phyloP scores from a whole-genome alignment of 2,113 vertebrate species.

The Hucho hucho region DNA sequence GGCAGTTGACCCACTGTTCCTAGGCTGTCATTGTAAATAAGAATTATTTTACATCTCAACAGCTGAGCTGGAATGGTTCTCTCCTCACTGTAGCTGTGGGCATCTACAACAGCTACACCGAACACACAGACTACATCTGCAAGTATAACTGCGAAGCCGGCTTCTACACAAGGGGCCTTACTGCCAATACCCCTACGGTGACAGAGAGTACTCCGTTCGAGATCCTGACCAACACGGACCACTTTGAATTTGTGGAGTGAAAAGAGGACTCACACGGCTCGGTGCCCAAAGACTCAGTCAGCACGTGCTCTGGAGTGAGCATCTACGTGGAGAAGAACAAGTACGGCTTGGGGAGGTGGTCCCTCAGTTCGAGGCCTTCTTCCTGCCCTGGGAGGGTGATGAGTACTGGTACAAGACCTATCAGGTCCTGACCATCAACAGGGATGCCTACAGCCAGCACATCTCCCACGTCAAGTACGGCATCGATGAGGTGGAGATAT shows the following conservation, averaged over 20 bases:
- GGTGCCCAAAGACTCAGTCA: slow-evolving; percentile 61
- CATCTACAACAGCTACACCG: slow-evolving; percentile 72
- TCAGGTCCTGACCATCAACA: slow-evolving; percentile 71
- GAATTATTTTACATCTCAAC: slow-evolving; percentile 29
- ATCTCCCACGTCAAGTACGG: slow-evolving; percentile 68
- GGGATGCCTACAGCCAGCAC: slow-evolving; percentile 68
- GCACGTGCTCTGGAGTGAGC: slow-evolving; percentile 53
- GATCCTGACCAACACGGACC: slow-evolving; percentile 70
- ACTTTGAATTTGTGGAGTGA: slow-evolving; percentile 77
- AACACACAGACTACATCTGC: slow-evolving; percentile 72
- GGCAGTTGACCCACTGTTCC: too few species aligned
- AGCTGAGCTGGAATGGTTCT: slow-evolving; percentile 60
- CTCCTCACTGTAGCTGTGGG: slow-evolving; percentile 64
- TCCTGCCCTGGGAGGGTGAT: slow-evolving; percentile 72
- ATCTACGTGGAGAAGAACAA: slow-evolving; percentile 76
- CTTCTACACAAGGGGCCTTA: slow-evolving; percentile 73
- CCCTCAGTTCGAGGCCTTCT: slow-evolving; percentile 69
- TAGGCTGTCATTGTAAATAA: too few species aligned
- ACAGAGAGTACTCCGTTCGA: slow-evolving; percentile 67
- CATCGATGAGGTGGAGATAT: slow-evolving; percentile 64
- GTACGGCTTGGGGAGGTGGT: slow-evolving; percentile 76
- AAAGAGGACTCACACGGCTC: slow-evolving; percentile 65
- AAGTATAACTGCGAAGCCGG: slow-evolving; percentile 69
- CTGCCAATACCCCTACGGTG: slow-evolving; percentile 70
- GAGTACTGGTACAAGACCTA: slow-evolving; percentile 77